A percentile compares a stretch with the other conserved stretches of the same genome.
These are phyloP conservation scores for Netelia virgata DNA, from an alignment of 2,888 invertebrate species.

Conservation along the genomic window DNA sequence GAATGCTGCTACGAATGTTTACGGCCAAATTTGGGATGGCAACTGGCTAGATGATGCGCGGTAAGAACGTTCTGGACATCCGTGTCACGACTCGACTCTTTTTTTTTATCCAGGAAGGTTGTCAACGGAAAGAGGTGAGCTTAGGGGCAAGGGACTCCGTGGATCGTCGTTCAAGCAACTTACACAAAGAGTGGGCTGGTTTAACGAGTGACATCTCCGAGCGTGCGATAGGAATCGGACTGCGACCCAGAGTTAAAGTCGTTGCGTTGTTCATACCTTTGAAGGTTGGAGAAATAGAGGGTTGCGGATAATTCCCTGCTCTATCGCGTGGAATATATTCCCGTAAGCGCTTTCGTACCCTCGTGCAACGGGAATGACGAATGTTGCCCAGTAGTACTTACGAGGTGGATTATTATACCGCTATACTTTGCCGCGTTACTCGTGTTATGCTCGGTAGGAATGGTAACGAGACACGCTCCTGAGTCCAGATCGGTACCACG, in stretches of 20 bases:
- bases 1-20: constrained; percentile 69
- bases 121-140: background rate
- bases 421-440: constrained; percentile 4
- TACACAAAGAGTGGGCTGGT: too few species aligned
- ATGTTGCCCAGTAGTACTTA: constrained; percentile 5
- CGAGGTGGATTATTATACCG: constrained; percentile 37
- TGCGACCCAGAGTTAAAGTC: background rate
- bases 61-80: background rate
- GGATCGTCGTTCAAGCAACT: too few species aligned
- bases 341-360: constrained; percentile 34
- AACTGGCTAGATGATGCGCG: background rate
- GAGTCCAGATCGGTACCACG: background rate
- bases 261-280: background rate
- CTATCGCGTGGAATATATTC: constrained; percentile 41
- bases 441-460: constrained; percentile 44
- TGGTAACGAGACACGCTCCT: constrained; percentile 58
- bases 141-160: background rate
- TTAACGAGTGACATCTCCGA: constrained; percentile 29
- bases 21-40: constrained; percentile 59
- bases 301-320: constrained; percentile 15
- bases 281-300: background rate
- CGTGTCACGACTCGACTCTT: background rate
- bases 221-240: constrained; percentile 20
- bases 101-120: background rate
- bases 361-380: constrained; percentile 53